A percentile compares a stretch with the other conserved stretches of the same genome.
Conservation (phyloP, 2,888 invertebrate species). For the Allygus modestus region DNA sequence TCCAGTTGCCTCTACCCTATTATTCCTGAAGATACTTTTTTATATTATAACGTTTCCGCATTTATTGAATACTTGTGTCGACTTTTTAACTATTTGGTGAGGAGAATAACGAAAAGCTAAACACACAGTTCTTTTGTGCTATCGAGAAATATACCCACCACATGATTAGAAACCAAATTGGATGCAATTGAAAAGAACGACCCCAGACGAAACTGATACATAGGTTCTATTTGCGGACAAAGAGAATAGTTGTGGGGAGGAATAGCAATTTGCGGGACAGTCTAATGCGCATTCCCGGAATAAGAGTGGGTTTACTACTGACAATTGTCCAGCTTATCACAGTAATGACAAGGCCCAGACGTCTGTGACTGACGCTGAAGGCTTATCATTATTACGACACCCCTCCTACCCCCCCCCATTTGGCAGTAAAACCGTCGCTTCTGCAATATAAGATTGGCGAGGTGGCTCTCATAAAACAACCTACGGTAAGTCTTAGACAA, state of each 20-base stretch:
- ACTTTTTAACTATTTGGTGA: too few relatives aligned
- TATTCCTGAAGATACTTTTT: too few relatives aligned
- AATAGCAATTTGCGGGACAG: constrained; percentile 48
- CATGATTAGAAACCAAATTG: neutral
- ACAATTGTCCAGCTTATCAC: constrained; percentile 52
- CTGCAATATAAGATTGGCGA: too few relatives aligned
- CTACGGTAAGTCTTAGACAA: too few relatives aligned
- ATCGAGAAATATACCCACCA: too few relatives aligned
- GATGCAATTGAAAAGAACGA: neutral
- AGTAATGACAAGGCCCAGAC: constrained; percentile 39
- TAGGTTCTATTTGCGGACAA: constrained; percentile 30
- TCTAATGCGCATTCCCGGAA: constrained; percentile 40
- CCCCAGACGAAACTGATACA: neutral
- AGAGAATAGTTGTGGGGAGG: constrained; percentile 38
- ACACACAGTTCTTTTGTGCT: too few relatives aligned
- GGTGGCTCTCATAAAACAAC: too few relatives aligned
- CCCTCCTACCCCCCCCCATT: neutral
- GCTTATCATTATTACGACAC: constrained; percentile 6
- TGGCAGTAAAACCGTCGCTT: neutral
- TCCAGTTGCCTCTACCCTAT: too few relatives aligned
- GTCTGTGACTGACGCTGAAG: neutral
- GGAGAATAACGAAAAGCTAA: too few relatives aligned
- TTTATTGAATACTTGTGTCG: too few relatives aligned
- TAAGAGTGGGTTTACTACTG: constrained; percentile 42
- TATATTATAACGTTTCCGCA: too few relatives aligned